These are phyloP conservation scores for Lysiphlebus fabarum DNA, from an alignment of 1,140 invertebrate species.

Conservation along the genomic window DNA sequence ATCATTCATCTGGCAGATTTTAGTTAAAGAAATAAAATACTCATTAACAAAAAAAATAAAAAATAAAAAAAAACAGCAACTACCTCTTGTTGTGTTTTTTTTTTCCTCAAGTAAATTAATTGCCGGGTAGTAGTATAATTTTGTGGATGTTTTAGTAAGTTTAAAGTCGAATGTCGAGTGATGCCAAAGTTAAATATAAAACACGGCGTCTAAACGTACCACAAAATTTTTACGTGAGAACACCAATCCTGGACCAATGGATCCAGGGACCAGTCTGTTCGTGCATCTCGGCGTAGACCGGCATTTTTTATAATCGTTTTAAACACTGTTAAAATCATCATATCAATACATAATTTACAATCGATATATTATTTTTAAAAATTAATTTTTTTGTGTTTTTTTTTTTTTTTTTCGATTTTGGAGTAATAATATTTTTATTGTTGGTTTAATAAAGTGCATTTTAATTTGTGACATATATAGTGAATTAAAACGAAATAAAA, in stretches of 20 bases:
- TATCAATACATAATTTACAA: constrained; percentile 21
- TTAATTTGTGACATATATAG: not conserved
- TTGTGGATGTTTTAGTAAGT: constrained; percentile 28
- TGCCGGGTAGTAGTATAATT: not conserved
- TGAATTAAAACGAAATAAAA: no score
- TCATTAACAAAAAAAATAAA: not conserved
- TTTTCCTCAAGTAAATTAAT: not conserved
- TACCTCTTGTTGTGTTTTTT: not conserved
- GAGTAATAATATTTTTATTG: not conserved
- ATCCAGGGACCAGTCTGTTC: constrained; percentile 51
- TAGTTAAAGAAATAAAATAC: constrained; percentile 15
- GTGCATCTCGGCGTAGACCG: constrained; percentile 42
- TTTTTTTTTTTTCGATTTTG: not conserved
- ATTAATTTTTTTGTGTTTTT: not conserved
- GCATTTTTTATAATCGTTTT: constrained; percentile 28
- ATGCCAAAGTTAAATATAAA: constrained; percentile 58
- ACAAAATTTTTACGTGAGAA: constrained; percentile 20
- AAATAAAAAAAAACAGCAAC: not conserved
- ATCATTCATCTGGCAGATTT: constrained; percentile 34
- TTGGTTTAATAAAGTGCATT: constrained; percentile 1
- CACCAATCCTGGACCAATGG: constrained; percentile 48
- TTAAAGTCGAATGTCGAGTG: constrained; percentile 50
- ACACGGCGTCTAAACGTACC: constrained; percentile 32
- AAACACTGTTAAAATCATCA: constrained; percentile 2
- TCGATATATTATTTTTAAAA: constrained; percentile 1